Evolutionary conservation across 2,113 vertebrate genomes (phyloP).

Genomic region (Ornithorhynchus anatinus): DNA sequence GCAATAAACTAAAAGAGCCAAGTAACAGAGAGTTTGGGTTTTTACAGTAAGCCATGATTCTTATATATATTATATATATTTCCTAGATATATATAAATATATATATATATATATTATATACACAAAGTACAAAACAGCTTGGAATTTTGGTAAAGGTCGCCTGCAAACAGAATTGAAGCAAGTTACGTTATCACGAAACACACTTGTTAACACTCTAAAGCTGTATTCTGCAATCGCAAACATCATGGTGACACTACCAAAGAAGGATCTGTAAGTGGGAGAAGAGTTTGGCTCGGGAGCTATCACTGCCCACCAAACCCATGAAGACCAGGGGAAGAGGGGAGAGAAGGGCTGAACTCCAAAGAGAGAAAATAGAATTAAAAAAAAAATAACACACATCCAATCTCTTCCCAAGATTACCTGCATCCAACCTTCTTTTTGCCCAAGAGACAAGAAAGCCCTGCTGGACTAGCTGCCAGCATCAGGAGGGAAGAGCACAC

Average conservation of each 20-base stretch:
- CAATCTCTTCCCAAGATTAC: too few relatives aligned
- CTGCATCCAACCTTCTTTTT: too few relatives aligned
- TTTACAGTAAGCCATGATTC: constrained; percentile 43
- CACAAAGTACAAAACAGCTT: constrained; percentile 35
- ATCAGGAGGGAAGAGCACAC: too few relatives aligned
- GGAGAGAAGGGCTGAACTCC: not conserved
- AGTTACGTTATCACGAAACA: constrained; percentile 26
- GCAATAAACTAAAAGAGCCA: not conserved
- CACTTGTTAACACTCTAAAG: constrained; percentile 13
- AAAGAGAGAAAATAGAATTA: too few relatives aligned
- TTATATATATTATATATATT: not conserved
- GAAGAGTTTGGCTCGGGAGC: not conserved
- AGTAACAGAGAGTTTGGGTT: constrained; percentile 22
- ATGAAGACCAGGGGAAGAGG: too few relatives aligned
- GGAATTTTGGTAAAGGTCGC: constrained; percentile 21
- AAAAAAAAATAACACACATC: too few relatives aligned
- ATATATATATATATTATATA: not conserved
- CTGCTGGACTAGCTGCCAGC: too few relatives aligned
- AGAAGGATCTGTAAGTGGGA: too few relatives aligned
- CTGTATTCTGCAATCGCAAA: not conserved
- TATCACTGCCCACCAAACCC: too few relatives aligned
- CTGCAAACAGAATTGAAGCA: constrained; percentile 4
- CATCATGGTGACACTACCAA: fast-evolving
- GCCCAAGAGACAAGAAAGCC: too few relatives aligned
- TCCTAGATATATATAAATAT: constrained; percentile 11